Evolutionary conservation across 2,113 vertebrate species (phyloP).

Genomic region (Oenanthe oenanthe): DNA sequence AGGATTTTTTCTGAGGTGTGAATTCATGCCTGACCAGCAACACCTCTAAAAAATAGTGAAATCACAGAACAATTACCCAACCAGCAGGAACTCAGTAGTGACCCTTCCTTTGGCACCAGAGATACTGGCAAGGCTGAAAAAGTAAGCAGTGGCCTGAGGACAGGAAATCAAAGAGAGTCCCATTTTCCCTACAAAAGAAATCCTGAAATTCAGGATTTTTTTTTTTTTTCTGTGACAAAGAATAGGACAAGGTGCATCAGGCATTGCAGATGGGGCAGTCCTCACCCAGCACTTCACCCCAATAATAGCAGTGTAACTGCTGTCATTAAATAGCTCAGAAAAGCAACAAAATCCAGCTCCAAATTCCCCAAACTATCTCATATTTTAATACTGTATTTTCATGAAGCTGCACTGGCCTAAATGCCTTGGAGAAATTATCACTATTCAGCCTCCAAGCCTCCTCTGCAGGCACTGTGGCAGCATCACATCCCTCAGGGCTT

Average conservation of each 20-base stretch:
- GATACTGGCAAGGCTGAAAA: not conserved
- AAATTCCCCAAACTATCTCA: not conserved
- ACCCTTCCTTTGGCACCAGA: not conserved
- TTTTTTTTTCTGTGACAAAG: not conserved
- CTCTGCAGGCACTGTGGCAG: not conserved
- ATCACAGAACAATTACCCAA: not conserved
- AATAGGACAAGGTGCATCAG: not conserved
- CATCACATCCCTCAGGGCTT: not conserved
- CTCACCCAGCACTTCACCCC: not conserved
- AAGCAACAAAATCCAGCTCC: not conserved
- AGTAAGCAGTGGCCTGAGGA: not conserved
- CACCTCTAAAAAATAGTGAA: not conserved
- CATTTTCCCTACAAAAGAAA: not conserved
- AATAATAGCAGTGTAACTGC: not conserved
- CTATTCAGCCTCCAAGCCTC: not conserved
- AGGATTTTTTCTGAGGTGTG: not conserved
- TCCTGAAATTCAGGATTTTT: not conserved
- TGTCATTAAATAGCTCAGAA: not conserved
- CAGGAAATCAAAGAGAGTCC: not conserved
- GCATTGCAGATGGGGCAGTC: not conserved
- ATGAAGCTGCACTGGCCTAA: not conserved
- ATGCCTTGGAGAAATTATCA: not conserved
- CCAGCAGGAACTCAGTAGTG: not conserved
- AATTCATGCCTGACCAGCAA: not conserved
- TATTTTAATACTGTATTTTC: not conserved